These are phyloP conservation scores for Drosophila biarmipes DNA, from an alignment of 1,140 invertebrate species.

Conservation along the genomic window DNA sequence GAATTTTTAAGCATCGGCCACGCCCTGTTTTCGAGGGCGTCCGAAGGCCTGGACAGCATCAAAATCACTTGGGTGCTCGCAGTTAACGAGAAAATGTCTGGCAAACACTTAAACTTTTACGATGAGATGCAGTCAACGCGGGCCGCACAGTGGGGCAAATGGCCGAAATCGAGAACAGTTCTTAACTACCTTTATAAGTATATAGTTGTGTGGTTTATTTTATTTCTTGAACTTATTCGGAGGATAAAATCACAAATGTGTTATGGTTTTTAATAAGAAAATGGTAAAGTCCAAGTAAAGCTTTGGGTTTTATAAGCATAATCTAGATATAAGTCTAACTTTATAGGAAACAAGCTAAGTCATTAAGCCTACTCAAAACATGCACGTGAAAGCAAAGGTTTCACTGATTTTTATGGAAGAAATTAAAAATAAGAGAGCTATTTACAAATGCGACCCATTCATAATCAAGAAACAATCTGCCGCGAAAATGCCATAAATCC, in stretches of 20 bases:
- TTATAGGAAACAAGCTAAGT: neutral
- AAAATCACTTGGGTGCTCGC: constrained; percentile 70
- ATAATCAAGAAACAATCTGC: constrained; percentile 30
- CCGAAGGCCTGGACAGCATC: constrained; percentile 56
- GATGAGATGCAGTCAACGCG: constrained; percentile 63
- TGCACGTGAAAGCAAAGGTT: constrained; percentile 3
- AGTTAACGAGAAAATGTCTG: constrained; percentile 80
- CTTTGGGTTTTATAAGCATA: neutral
- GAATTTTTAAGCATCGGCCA: constrained; percentile 59
- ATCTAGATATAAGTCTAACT: neutral
- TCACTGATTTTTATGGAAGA: neutral
- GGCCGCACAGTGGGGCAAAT: constrained; percentile 26
- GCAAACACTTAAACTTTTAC: constrained; percentile 80
- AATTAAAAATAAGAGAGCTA: constrained; percentile 16
- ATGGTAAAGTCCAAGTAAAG: neutral
- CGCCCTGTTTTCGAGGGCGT: constrained; percentile 19
- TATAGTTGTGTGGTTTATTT: neutral
- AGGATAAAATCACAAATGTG: neutral
- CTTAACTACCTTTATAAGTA: neutral
- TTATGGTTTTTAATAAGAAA: neutral
- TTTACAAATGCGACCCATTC: constrained; percentile 16
- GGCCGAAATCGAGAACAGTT: neutral
- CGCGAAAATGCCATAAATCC: constrained; percentile 28
- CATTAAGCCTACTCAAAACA: constrained; percentile 7
- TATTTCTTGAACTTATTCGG: too few relatives aligned